Evolutionary conservation across 2,888 invertebrate species (phyloP).

Genomic region (Formica aserva): DNA sequence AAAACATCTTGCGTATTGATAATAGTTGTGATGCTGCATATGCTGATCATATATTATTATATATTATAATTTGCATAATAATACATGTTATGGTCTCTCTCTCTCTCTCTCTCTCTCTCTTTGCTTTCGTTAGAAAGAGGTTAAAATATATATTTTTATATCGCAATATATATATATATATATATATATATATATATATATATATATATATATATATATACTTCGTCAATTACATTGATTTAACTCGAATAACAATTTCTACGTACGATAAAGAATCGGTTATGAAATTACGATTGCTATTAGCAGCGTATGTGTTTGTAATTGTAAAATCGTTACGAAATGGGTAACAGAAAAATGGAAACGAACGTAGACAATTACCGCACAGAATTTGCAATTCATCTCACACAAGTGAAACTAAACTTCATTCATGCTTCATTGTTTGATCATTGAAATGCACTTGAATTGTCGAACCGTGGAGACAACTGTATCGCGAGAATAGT

Average conservation of each 20-base stretch:
- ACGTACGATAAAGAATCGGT: conserved; percentile 2
- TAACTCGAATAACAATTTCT: not conserved
- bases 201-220: not conserved
- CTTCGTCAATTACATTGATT: not conserved
- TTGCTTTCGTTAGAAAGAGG: not conserved
- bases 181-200: too few species aligned
- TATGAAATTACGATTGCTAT: conserved; percentile 17
- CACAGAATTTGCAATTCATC: conserved; percentile 76
- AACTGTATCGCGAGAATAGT: conserved; percentile 55
- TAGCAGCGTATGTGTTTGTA: not conserved
- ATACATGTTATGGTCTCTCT: not conserved
- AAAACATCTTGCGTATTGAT: not conserved
- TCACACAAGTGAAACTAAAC: conserved; percentile 76
- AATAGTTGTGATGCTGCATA: not conserved
- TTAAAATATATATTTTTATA: not conserved
- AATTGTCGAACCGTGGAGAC: conserved; percentile 57
- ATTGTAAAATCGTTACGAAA: conserved; percentile 13
- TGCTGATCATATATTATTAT: not conserved
- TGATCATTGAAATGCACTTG: conserved; percentile 57
- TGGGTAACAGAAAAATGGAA: conserved; percentile 13
- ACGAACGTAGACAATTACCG: conserved; percentile 75
- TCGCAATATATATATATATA: too few species aligned
- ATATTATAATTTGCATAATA: not conserved
- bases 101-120: not conserved
- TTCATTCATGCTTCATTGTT: conserved; percentile 80